Evolutionary conservation across 2,888 invertebrate species (phyloP).

Genomic region (Dynastes hyllus): DNA sequence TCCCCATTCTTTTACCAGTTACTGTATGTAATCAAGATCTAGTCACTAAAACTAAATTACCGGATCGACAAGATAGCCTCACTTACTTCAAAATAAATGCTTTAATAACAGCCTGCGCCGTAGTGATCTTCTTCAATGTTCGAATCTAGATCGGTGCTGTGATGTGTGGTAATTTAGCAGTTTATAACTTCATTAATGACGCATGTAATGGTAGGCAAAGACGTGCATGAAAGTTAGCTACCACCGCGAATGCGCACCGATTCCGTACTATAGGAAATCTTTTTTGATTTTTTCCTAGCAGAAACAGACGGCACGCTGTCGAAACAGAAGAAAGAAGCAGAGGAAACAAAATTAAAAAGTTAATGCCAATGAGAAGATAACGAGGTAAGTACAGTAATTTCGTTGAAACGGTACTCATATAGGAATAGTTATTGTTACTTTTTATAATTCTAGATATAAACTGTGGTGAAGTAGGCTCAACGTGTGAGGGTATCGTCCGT

Average conservation of each 20-base stretch:
- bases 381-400: slow-evolving; percentile 42
- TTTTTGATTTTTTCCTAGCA: slow-evolving; percentile 8
- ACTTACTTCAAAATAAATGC: slow-evolving; percentile 39
- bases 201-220: slow-evolving; percentile 6
- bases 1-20: slow-evolving; percentile 25
- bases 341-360: slow-evolving; percentile 8
- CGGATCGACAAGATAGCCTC: slow-evolving; percentile 19
- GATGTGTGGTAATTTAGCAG: slow-evolving; percentile 33
- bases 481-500: no score
- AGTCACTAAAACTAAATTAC: slow-evolving; percentile 16
- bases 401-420: slow-evolving; percentile 12
- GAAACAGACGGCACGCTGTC: not conserved
- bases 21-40: slow-evolving; percentile 25
- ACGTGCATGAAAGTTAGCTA: slow-evolving; percentile 8
- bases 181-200: slow-evolving; percentile 41
- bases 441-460: slow-evolving; percentile 3
- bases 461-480: not conserved
- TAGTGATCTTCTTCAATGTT: slow-evolving; percentile 18
- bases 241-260: not conserved
- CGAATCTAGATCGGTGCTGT: slow-evolving; percentile 33
- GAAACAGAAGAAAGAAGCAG: not conserved
- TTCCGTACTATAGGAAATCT: slow-evolving; percentile 10
- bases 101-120: slow-evolving; percentile 32
- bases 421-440: slow-evolving; percentile 30
- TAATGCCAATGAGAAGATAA: slow-evolving; percentile 29